phyloP scores from a whole-genome alignment of 2,113 vertebrate genomes.

The Nerophis lumbriciformis region DNA sequence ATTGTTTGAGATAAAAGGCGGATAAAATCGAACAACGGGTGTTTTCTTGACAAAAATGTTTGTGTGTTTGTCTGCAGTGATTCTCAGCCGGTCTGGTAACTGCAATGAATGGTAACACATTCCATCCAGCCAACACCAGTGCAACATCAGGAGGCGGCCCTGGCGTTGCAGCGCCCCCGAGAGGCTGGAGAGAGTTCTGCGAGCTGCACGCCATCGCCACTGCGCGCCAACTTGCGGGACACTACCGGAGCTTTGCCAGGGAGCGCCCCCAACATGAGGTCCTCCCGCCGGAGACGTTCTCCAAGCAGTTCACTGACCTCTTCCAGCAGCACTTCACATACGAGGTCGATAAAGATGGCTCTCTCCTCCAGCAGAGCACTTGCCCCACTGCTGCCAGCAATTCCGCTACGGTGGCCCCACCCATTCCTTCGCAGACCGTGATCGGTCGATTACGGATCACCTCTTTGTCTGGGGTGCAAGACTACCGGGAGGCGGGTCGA shows the following conservation, averaged over 20 bases:
- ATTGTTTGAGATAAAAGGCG: conserved; percentile 28
- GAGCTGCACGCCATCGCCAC: conserved; percentile 89
- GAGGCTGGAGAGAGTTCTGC: conserved; percentile 96
- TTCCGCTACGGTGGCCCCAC: conserved; percentile 17
- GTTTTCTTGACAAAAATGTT: conserved; percentile 27
- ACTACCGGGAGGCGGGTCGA: conserved; percentile 83
- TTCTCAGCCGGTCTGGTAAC: conserved; percentile 77
- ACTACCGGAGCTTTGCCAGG: conserved; percentile 86
- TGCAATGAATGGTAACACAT: conserved; percentile 94
- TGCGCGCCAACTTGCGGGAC: conserved; percentile 85
- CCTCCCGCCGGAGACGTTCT: conserved; percentile 85
- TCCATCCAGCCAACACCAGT: conserved; percentile 75
- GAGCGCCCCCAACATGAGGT: conserved; percentile 82
- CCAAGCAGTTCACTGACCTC: conserved; percentile 85
- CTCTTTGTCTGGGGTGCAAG: conserved; percentile 73
- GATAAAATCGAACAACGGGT: conserved; percentile 40
- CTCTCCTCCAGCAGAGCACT: conserved; percentile 27
- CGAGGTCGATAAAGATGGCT: conserved; percentile 81
- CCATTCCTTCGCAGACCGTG: conserved; percentile 44
- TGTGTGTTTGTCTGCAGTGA: conserved; percentile 66
- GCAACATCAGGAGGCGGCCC: conserved; percentile 56
- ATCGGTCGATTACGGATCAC: conserved; percentile 65
- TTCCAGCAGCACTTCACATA: conserved; percentile 92
- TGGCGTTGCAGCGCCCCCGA: conserved; percentile 61
- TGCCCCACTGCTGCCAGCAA: conserved; percentile 15